Percentiles rank a stretch among this genome's conserved stretches.
Conservation (phyloP, 2,888 invertebrate species). For the Julus scanicus region DNA sequence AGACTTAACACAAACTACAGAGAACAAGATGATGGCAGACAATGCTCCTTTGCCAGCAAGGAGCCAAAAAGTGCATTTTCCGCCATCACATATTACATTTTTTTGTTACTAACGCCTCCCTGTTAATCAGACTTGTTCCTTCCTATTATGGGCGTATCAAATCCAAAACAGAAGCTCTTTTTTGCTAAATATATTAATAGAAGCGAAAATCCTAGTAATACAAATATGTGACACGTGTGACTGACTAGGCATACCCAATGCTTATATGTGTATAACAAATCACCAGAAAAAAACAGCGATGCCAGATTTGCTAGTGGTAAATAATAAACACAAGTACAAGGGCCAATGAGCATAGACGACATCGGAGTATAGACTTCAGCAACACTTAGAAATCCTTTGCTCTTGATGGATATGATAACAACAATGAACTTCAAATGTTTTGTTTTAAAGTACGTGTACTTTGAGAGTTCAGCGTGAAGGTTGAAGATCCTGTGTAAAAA, state of each 20-base stretch:
- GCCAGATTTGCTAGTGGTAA: slow-evolving; percentile 38
- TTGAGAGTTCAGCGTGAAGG: neutral
- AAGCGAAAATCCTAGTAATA: slow-evolving; percentile 47
- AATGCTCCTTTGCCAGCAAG: neutral
- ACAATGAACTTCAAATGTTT: neutral
- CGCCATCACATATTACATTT: neutral
- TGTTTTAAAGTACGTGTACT: neutral
- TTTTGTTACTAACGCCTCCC: neutral
- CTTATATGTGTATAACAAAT: slow-evolving; percentile 40
- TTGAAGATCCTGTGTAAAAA: slow-evolving; percentile 6
- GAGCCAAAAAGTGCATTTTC: neutral
- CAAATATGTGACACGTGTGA: slow-evolving; percentile 39
- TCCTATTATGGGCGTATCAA: neutral
- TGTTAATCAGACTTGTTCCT: slow-evolving; percentile 29
- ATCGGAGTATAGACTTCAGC: slow-evolving; percentile 37
- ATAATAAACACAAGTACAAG: slow-evolving; percentile 44
- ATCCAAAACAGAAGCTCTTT: slow-evolving; percentile 36
- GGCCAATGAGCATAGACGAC: slow-evolving; percentile 43
- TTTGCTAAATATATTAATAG: slow-evolving; percentile 2
- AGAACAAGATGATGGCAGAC: neutral
- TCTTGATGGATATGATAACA: slow-evolving; percentile 28
- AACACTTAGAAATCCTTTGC: slow-evolving; percentile 31
- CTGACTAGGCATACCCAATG: slow-evolving; percentile 47
- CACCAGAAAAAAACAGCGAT: slow-evolving; percentile 23
- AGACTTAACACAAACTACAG: slow-evolving; percentile 25